Evolutionary conservation across 2,888 invertebrate species (phyloP), one percentile per base, ranked within the genome.

Genomic region (Griposia aprilina): DNA sequence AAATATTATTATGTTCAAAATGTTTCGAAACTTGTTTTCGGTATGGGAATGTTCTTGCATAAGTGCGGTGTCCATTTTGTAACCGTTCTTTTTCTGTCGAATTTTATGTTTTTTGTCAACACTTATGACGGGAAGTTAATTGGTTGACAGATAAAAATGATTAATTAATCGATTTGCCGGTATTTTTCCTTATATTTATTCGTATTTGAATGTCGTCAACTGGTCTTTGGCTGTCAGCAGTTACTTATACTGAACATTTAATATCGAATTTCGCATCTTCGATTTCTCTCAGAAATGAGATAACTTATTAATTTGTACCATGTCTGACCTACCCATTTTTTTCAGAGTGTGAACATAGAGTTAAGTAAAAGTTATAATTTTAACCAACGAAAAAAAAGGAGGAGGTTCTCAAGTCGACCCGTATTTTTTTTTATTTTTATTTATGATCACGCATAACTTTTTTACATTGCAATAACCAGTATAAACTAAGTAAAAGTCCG

Each of bases 1-100:
- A 82, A 84, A 82, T 70, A 82, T 73, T 72, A 79, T 60, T 20
- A 55, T 50, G 81, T 72, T 48, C n/a, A 48, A 62, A 17, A 52
- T 57, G 23, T 81, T 67, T 75, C 30, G 65, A 65, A 75, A 83
- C 72, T 68, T 63, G 60, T 65, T 65, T 8, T 36, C 6, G 55
- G 45, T 67, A 67, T 48, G 60, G 62, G 13, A 75, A 85, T 45
- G 65, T 41, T 57, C 57, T 81, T 83, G 59, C 85, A n/a, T 79
- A 84, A 73, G 26, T 41, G 11, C 26, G 8, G 15, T 52, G 48
- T 36, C 30, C 48, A 13, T 36, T 75, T 36, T 75, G 26, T 45
- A 57, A 62, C 11, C 5, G 36, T 36, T 63, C 23, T 80, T 67
- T 45, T 59, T 57, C 59, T 6, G 8, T 3, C 8, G 26, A 23